A percentile compares a stretch with the other conserved stretches of the same genome.
These are phyloP conservation scores for Amphiprion percula DNA, from an alignment of 2,113 vertebrate species.

Conservation along the genomic window DNA sequence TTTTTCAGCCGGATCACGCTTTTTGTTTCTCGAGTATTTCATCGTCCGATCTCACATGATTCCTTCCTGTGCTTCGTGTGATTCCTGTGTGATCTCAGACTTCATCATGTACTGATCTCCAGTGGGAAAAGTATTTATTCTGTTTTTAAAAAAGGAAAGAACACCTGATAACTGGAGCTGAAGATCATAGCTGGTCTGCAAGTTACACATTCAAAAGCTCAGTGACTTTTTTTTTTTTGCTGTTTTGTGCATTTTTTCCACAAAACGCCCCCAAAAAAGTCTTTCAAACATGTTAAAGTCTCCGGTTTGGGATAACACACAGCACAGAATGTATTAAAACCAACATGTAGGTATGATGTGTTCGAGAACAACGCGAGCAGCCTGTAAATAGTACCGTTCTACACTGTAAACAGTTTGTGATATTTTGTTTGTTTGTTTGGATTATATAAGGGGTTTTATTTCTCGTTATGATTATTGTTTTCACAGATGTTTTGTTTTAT, in stretches of 20 bases:
- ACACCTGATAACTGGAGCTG: slow-evolving; percentile 24
- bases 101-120: slow-evolving; percentile 60
- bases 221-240: neutral
- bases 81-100: slow-evolving; percentile 34
- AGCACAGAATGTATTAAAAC: slow-evolving; percentile 28
- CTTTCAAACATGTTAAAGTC: neutral
- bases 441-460: slow-evolving; percentile 30
- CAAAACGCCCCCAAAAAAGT: neutral
- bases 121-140: slow-evolving; percentile 72
- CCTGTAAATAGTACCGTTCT: no score
- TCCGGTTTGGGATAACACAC: neutral
- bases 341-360: slow-evolving; percentile 1
- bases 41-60: slow-evolving; percentile 2
- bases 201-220: slow-evolving; percentile 11
- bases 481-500: slow-evolving; percentile 10
- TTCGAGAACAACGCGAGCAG: neutral
- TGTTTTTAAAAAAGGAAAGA: slow-evolving; percentile 13
- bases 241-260: neutral
- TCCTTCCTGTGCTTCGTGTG: neutral
- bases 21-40: neutral
- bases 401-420: neutral
- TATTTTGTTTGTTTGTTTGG: neutral
- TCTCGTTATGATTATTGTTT: slow-evolving; percentile 32
- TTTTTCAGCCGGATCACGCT: neutral
- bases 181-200: slow-evolving; percentile 48